A percentile compares a stretch with the other conserved stretches of the same genome.
These are phyloP conservation scores for Melanerpes formicivorus DNA, from an alignment of 2,113 vertebrate species.

Conservation along the genomic window DNA sequence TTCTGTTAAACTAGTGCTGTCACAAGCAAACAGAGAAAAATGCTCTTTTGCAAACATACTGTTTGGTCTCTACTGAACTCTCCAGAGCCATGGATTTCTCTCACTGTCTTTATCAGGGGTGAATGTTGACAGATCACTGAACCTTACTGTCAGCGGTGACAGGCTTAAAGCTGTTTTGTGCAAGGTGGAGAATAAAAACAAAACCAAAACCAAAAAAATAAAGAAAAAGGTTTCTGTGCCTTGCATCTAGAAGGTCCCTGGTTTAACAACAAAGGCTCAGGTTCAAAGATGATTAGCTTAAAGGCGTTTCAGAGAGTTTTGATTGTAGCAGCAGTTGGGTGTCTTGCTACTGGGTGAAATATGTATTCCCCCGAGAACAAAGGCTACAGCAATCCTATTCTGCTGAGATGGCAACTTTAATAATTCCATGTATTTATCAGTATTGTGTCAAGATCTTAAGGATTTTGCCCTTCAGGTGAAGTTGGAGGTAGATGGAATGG, in stretches of 20 bases:
- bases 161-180: slow-evolving; percentile 84
- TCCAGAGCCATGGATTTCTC: slow-evolving; percentile 84
- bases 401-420: slow-evolving; percentile 83
- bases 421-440: slow-evolving; percentile 83
- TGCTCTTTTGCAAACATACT: slow-evolving; percentile 86
- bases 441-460: slow-evolving; percentile 80
- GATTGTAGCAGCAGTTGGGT: slow-evolving; percentile 76
- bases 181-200: slow-evolving; percentile 74
- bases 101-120: slow-evolving; percentile 91
- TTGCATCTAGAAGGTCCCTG: slow-evolving; percentile 74
- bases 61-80: slow-evolving; percentile 82
- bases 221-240: slow-evolving; percentile 68
- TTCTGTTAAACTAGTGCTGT: slow-evolving; percentile 90
- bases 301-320: slow-evolving; percentile 80
- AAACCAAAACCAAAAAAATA: too few species aligned
- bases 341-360: slow-evolving; percentile 80
- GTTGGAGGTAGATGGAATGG: slow-evolving; percentile 71
- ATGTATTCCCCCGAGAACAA: slow-evolving; percentile 81
- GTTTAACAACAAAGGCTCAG: slow-evolving; percentile 80
- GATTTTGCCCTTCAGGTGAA: slow-evolving; percentile 79
- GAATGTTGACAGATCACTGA: slow-evolving; percentile 93
- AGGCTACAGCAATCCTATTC: slow-evolving; percentile 71
- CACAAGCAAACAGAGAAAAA: slow-evolving; percentile 91
- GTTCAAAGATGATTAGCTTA: slow-evolving; percentile 83
- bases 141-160: slow-evolving; percentile 87